Base-by-base conservation (phyloP, 2,888 invertebrate genomes). In the Drosophila maculinotata region DNA sequence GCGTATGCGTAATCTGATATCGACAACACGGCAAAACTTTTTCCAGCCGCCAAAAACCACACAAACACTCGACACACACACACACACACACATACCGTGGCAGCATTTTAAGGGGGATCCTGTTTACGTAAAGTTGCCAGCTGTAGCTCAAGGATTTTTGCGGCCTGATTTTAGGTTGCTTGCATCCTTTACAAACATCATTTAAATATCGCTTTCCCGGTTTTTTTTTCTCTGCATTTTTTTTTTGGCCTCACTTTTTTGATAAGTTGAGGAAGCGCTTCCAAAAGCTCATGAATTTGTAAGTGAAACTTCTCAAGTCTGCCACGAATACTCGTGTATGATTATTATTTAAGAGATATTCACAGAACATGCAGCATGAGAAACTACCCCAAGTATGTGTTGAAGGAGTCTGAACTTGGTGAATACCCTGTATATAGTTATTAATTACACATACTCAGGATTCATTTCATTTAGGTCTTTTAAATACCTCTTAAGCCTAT, bases 1-100 rank as follows among this genome's bases (percentile, higher is more conserved):
- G 64, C 81, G 81, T 82, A 81, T 84, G 68, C 81, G 81, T 82
- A 84, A 84, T 82, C 79, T 71, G 81, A 81, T 79, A 84, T 76
- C 59, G 60, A 66, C 64, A 69, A 56, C 56, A 56, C 51, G n/a
- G 45, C 38, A 51, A 57, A 60, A 51, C 38, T 64, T 60, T 53
- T 42, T 30, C 28, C 47, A 65, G 41, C 64, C 62, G 38, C 25
- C 39, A 47, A 56, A 56, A 45, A 41, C 33, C 56, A 41, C 45
- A 15, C 56, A 35, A 30, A 14, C 53, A 36, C 53, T 6, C 52
- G 15, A 14, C 28, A n/a, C 47, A 17, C 51, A 48, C 14, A 31
- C 44, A 17, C 31, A 4, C 26, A 30, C 35, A 26, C 31, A 9
- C 45, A 26, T 25, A 42, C n/a, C n/a, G n/a, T n/a, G n/a, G 42